Percentiles rank a stretch among this genome's conserved stretches.
Evolutionary conservation across 2,113 vertebrate species (phyloP).

Genomic region (Ia io): DNA sequence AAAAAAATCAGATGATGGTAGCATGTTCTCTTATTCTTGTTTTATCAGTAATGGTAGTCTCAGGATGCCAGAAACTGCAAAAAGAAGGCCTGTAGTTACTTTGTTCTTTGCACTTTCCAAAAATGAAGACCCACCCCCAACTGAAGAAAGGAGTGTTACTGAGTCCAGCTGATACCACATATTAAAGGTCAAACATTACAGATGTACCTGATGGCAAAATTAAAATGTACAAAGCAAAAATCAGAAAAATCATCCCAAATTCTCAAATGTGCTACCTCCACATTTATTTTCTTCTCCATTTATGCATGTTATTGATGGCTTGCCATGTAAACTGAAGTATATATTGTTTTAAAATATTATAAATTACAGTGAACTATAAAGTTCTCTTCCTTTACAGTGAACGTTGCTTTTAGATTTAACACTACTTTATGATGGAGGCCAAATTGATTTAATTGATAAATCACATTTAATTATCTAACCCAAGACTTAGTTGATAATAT

Average conservation of each 20-base stretch:
- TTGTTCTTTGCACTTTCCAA: slow-evolving; percentile 21
- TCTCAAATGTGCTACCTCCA: neutral
- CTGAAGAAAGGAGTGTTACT: neutral
- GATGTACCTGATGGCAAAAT: neutral
- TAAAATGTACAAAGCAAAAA: neutral
- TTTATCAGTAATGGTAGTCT: neutral
- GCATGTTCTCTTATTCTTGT: neutral
- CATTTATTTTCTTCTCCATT: neutral
- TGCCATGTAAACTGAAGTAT: neutral
- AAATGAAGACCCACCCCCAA: neutral
- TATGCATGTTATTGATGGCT: neutral
- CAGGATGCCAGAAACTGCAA: slow-evolving; percentile 45
- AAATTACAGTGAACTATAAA: neutral
- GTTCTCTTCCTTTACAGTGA: neutral
- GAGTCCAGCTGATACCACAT: neutral
- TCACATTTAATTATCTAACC: neutral
- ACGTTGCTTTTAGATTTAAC: neutral
- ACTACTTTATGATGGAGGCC: neutral
- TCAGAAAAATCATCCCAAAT: neutral
- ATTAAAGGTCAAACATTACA: neutral
- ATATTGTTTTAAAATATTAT: neutral
- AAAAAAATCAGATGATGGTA: slow-evolving; percentile 3
- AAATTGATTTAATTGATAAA: neutral
- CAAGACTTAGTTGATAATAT: slow-evolving; percentile 8
- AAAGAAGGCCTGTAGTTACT: slow-evolving; percentile 53